A percentile compares a stretch with the other conserved stretches of the same genome.
phyloP scores from a whole-genome alignment of 2,888 invertebrate species.

The Drosophila quinaria region DNA sequence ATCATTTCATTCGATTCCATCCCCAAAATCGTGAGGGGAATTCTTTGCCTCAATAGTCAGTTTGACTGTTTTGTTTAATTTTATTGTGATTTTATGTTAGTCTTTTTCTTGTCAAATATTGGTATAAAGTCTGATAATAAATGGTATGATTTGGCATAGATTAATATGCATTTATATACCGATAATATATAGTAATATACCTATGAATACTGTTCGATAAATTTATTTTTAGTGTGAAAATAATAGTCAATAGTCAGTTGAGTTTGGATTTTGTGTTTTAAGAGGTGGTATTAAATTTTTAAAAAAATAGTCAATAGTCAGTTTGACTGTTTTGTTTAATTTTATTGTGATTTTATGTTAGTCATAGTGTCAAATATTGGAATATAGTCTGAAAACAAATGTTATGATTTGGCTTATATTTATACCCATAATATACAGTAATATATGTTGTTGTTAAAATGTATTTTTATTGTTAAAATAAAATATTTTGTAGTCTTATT shows the following conservation, averaged over 20 bases:
- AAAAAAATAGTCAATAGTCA: slow-evolving; percentile 5
- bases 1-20: slow-evolving; percentile 25
- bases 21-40: slow-evolving; percentile 35
- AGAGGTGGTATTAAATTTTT: too few relatives aligned
- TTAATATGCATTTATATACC: not conserved
- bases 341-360: slow-evolving; percentile 70
- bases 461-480: slow-evolving; percentile 31
- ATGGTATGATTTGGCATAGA: slow-evolving; percentile 34
- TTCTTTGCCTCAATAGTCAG: slow-evolving; percentile 26
- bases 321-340: slow-evolving; percentile 37
- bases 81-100: slow-evolving; percentile 69
- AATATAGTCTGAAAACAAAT: slow-evolving; percentile 57
- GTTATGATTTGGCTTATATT: slow-evolving; percentile 8
- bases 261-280: too few relatives aligned
- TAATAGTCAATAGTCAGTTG: slow-evolving; percentile 10
- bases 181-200: not conserved
- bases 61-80: slow-evolving; percentile 45
- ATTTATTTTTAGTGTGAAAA: too few relatives aligned
- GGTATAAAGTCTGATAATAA: slow-evolving; percentile 57
- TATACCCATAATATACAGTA: not conserved
- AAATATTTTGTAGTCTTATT: slow-evolving; percentile 13
- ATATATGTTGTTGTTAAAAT: not conserved
- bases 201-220: too few relatives aligned
- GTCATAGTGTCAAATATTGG: too few relatives aligned
- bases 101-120: slow-evolving; percentile 74